Evolutionary conservation across 2,888 invertebrate genomes (phyloP), one percentile per base, ranked within the genome.

Genomic region (Eilema depressum): DNA sequence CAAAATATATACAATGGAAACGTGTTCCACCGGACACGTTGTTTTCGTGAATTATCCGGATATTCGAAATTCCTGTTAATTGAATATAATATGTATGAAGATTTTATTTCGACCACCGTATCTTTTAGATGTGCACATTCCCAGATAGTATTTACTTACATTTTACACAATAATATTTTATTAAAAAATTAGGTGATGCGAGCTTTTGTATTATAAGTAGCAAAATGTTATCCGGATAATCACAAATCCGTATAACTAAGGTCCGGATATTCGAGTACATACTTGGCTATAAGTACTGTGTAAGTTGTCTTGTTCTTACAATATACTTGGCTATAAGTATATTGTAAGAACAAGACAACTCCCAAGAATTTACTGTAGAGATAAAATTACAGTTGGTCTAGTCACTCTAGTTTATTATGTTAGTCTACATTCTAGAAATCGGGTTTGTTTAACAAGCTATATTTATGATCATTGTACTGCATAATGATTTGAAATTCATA

Each of bases 291-390:
- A n/a, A n/a, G n/a, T n/a, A 63, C n/a, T 60, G 30, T 30, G 25
- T 63, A 12, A 47, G 60, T 63, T n/a, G n/a, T n/a, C n/a, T n/a
- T n/a, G n/a, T n/a, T n/a, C n/a, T n/a, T n/a, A n/a, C n/a, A n/a
- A n/a, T n/a, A 17, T 41, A 41, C 20, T 47, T 0, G 3, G 26
- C 5, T 60, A 59, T 47, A n/a, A n/a, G n/a, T n/a, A 63, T 63
- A 14, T 68, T 37, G n/a, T 53, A 64, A 68, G 47, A 62, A 59
- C 65, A 65, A 20, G 23, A 25, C 26, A 47, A 47, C 20, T 47
- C 7, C 4, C 20, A 71, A 68, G 66, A 67, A 67, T 71, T 68
- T 61, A 41, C 68, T 65, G 20, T 65, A 61, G 30, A 61, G 47
- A 66, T 70, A 71, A 64, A 53, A 65, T 57, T 61, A 65, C 28